phyloP scores from a whole-genome alignment of 1,140 invertebrate species.

The Drosophila truncata region DNA sequence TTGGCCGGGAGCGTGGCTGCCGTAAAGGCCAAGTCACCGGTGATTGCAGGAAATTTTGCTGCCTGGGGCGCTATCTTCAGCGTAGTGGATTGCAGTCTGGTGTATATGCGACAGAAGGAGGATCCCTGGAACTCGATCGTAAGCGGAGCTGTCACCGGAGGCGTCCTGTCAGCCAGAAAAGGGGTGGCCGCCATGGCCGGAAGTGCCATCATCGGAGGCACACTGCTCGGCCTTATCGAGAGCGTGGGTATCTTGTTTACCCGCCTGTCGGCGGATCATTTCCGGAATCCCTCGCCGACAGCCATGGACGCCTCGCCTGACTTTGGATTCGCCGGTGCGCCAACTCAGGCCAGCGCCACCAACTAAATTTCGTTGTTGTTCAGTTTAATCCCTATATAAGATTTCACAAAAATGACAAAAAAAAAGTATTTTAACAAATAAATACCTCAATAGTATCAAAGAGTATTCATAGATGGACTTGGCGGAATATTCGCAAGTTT shows the following conservation, averaged over 20 bases:
- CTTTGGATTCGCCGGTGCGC: neutral
- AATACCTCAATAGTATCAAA: neutral
- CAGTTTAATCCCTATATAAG: neutral
- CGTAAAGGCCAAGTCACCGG: slow-evolving; percentile 94
- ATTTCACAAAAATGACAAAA: neutral
- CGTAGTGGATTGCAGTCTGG: slow-evolving; percentile 98
- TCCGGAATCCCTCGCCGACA: slow-evolving; percentile 88
- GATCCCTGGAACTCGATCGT: slow-evolving; percentile 99
- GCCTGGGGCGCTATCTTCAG: slow-evolving; percentile 98
- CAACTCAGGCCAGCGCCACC: slow-evolving; percentile 11
- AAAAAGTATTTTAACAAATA: neutral
- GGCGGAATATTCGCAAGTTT: neutral
- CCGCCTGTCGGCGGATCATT: slow-evolving; percentile 94
- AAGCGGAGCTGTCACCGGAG: slow-evolving; percentile 97
- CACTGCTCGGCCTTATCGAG: slow-evolving; percentile 98
- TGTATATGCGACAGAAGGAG: slow-evolving; percentile 97
- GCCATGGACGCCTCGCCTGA: neutral
- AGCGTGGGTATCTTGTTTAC: slow-evolving; percentile 97
- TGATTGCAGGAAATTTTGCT: slow-evolving; percentile 97
- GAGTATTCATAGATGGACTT: neutral
- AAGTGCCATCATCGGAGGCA: slow-evolving; percentile 97
- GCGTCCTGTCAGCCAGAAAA: slow-evolving; percentile 96
- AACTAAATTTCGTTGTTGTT: slow-evolving; percentile 23
- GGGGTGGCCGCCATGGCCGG: slow-evolving; percentile 96
- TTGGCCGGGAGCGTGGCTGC: slow-evolving; percentile 91